Conservation (phyloP, 1,140 invertebrate species). For the Protaetia brevitarsis region DNA sequence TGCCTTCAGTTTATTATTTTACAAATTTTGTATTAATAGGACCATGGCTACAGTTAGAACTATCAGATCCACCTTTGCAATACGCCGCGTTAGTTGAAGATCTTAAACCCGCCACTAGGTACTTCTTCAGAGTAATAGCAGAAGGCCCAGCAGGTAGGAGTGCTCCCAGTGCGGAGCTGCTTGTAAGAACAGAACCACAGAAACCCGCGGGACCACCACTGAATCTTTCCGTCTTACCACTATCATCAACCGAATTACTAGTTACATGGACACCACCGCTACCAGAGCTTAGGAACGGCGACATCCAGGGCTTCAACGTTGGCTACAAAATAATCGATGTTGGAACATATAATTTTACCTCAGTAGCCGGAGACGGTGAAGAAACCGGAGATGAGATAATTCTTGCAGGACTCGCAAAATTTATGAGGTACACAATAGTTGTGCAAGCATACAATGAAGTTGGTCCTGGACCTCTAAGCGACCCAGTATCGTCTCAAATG, state of each 20-base stretch:
- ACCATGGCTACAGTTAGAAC: conserved; percentile 65
- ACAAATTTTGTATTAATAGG: conserved; percentile 46
- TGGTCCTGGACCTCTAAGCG: conserved; percentile 75
- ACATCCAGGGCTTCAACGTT: conserved; percentile 56
- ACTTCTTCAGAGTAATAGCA: conserved; percentile 71
- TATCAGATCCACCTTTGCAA: conserved; percentile 59
- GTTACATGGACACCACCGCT: conserved; percentile 74
- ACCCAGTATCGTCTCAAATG: conserved; percentile 68
- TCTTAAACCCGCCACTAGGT: conserved; percentile 74
- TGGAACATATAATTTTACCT: conserved; percentile 64
- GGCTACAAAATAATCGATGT: conserved; percentile 50
- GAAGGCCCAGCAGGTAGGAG: conserved; percentile 74
- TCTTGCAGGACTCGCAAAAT: conserved; percentile 67
- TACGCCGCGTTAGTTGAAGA: conserved; percentile 65
- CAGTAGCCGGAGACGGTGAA: conserved; percentile 65
- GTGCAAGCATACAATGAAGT: conserved; percentile 85
- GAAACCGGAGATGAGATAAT: conserved; percentile 64
- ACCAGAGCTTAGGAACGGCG: conserved; percentile 66
- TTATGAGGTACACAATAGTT: conserved; percentile 74
- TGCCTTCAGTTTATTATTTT: neutral
- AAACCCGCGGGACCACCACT: conserved; percentile 71
- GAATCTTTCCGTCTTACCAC: conserved; percentile 62
- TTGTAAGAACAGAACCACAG: conserved; percentile 72
- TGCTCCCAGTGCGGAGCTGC: conserved; percentile 64
- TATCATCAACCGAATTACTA: conserved; percentile 73